Conservation (phyloP, 2,113 vertebrate species). For the Colius striatus region DNA sequence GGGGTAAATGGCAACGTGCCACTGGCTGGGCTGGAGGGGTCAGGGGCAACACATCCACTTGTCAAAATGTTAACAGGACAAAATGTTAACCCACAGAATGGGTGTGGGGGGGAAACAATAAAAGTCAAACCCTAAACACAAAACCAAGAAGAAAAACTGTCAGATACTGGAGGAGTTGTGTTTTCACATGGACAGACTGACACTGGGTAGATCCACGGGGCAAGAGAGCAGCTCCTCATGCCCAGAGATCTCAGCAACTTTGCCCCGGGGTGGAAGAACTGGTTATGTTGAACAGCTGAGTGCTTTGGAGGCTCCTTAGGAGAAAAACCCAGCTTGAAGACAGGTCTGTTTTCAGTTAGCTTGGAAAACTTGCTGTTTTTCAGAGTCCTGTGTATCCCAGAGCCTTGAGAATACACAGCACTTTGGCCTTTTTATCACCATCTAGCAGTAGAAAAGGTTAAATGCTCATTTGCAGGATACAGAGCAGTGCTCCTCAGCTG, state of each 20-base stretch:
- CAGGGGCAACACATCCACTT: background rate
- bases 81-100: background rate
- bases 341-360: background rate
- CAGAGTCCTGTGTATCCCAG: background rate
- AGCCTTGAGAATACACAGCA: background rate
- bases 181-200: background rate
- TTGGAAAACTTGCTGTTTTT: background rate
- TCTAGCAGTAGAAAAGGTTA: background rate
- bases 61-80: background rate
- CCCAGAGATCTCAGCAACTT: background rate
- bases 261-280: background rate
- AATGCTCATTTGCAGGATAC: background rate
- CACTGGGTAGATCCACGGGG: accelerated
- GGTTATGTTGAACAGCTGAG: background rate
- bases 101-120: accelerated
- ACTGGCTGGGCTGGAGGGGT: too few relatives aligned
- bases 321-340: background rate
- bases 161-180: background rate
- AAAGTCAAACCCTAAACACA: background rate
- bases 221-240: background rate
- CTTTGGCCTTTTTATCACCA: background rate
- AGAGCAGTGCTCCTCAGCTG: background rate
- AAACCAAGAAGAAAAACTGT: background rate
- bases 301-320: background rate
- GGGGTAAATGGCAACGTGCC: background rate